Base-by-base conservation (phyloP, 1,140 invertebrate genomes). In the Gryon sp. region DNA sequence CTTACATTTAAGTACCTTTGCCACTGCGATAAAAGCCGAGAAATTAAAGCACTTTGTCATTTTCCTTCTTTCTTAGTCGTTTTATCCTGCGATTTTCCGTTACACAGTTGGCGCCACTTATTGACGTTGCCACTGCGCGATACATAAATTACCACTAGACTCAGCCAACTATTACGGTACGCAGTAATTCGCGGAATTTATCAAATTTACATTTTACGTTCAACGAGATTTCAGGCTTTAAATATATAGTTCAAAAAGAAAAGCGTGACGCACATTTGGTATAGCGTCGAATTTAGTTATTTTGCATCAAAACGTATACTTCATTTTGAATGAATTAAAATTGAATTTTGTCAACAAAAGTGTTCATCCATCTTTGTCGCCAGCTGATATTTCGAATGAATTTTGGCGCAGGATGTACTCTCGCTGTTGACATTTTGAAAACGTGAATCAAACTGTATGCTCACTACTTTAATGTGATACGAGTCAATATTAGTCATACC, bases 41-140 rank as follows among this genome's bases (percentile, higher is more conserved):
- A 66, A 76, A 76, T 76, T 76, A 76, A 76, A 76, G 63, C 57
- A 69, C 63, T 76, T 69, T 69, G 73, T 76, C 73, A 76, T 76
- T 65, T 63, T 48, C 59, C 60, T 70, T n/a, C 15, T 40, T 60
- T 63, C 50, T 57, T 52, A 57, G 63, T 75, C 72, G 72, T 76
- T 65, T 69, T 57, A 76, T 69, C 73, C 45, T 57, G 24, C 48
- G 55, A 60, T 55, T 62, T 62, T 14, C 45, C 55, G 63, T 52
- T 57, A 60, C 62, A 57, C 62, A 65, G 69, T 74, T 74, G 69
- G 59, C 59, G 69, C 69, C 69, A 66, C 72, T 75, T 74, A 76
- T 76, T 76, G 63, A 76, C 63, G 57, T 68, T 60, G 50, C 63
- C 50, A 63, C 73, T 22, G 55, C 32, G 57, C 62, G 63, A 57